phyloP scores from a whole-genome alignment of 2,797 vertebrate genomes.

The Manis crassicaudata region DNA sequence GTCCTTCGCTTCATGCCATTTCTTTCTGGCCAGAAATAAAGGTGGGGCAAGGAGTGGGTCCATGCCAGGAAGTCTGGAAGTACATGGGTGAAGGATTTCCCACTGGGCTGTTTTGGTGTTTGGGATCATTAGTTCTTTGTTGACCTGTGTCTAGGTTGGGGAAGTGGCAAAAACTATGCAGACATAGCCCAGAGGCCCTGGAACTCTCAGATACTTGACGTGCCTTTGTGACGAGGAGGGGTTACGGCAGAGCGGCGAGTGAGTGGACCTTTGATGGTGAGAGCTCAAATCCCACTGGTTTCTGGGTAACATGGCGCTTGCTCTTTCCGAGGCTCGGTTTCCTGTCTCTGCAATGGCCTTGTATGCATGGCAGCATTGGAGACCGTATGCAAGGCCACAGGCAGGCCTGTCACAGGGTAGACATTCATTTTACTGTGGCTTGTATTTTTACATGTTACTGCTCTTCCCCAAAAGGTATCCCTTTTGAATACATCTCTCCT shows the following conservation, averaged over 20 bases:
- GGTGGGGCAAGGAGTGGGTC: not conserved
- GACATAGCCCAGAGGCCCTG: not conserved
- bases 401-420: no score
- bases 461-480: not conserved
- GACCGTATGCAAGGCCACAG: not conserved
- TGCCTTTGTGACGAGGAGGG: no score
- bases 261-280: not conserved
- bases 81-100: slow-evolving; percentile 46
- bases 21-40: slow-evolving; percentile 50
- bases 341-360: not conserved
- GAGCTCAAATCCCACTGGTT: not conserved
- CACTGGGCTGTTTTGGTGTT: not conserved
- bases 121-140: slow-evolving; percentile 34
- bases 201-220: not conserved
- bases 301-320: fast-evolving
- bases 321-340: not conserved
- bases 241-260: fast-evolving
- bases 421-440: fast-evolving
- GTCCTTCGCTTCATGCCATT: slow-evolving; percentile 3
- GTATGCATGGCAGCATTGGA: not conserved
- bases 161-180: not conserved
- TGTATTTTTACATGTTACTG: not conserved
- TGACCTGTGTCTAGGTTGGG: not conserved
- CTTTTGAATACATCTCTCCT: not conserved
- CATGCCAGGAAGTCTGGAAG: not conserved